Conservation (phyloP, 2,113 vertebrate genomes). For the Anarrhichthys ocellatus region DNA sequence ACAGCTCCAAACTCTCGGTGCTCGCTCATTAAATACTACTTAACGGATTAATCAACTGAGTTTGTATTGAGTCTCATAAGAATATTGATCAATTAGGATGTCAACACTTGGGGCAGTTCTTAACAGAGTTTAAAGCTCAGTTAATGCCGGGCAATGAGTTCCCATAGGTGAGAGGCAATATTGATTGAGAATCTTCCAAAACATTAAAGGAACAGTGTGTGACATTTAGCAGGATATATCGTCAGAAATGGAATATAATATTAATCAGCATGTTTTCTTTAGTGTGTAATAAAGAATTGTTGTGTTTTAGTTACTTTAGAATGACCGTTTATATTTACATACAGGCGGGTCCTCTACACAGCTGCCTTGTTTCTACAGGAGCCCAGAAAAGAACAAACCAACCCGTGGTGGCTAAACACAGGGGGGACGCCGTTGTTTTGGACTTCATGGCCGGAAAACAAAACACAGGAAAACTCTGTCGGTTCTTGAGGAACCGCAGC, state of each 20-base stretch:
- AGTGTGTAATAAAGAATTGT: too few relatives aligned
- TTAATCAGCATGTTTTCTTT: neutral
- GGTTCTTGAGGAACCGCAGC: too few relatives aligned
- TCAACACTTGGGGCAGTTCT: conserved; percentile 4
- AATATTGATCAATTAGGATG: conserved; percentile 56
- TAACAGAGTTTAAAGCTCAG: conserved; percentile 48
- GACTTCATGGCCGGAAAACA: too few relatives aligned
- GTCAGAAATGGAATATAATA: neutral
- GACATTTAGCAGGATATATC: neutral
- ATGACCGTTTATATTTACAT: too few relatives aligned
- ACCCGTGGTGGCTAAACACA: too few relatives aligned
- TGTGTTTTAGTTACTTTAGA: too few relatives aligned
- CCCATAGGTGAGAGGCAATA: conserved; percentile 33
- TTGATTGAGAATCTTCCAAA: conserved; percentile 38
- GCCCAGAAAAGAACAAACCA: too few relatives aligned
- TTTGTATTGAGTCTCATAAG: conserved; percentile 46
- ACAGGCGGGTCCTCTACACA: too few relatives aligned
- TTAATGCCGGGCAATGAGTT: conserved; percentile 20
- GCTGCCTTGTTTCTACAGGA: too few relatives aligned
- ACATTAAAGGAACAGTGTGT: conserved; percentile 16
- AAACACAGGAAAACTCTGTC: too few relatives aligned
- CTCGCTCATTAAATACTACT: conserved; percentile 67
- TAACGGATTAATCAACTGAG: conserved; percentile 55
- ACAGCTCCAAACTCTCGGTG: conserved; percentile 12
- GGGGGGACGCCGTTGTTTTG: too few relatives aligned